A percentile compares a stretch with the other conserved stretches of the same genome.
Evolutionary conservation across 2,113 vertebrate genomes (phyloP).

Genomic region (Chaenocephalus aceratus): DNA sequence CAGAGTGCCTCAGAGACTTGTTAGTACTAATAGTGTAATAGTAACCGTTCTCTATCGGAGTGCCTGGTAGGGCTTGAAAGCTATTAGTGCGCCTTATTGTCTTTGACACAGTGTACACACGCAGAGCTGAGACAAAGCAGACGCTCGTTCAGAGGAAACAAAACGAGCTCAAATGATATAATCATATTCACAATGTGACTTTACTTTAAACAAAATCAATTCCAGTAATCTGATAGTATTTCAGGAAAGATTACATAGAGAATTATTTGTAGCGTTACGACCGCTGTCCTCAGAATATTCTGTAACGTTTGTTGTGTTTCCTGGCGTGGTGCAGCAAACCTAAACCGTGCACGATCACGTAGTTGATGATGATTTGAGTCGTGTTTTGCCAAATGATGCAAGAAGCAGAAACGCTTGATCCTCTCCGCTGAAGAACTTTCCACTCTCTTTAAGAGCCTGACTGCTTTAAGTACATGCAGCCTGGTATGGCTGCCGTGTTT

Average conservation of each 20-base stretch:
- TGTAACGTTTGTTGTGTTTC: constrained; percentile 9
- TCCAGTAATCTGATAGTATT: not conserved
- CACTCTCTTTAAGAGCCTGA: constrained; percentile 29
- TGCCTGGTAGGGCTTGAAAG: constrained; percentile 33
- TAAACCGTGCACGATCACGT: not conserved
- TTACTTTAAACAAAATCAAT: not conserved
- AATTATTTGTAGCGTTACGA: not conserved
- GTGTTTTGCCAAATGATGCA: constrained; percentile 5
- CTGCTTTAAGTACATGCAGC: constrained; percentile 43
- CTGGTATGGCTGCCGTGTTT: constrained; percentile 72
- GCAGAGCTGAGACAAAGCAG: constrained; percentile 40
- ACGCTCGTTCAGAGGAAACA: constrained; percentile 33
- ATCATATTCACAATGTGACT: constrained; percentile 7
- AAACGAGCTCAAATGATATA: constrained; percentile 35
- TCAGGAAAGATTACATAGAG: not conserved
- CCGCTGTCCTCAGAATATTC: constrained; percentile 17
- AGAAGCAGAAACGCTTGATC: constrained; percentile 9
- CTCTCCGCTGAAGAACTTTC: constrained; percentile 54
- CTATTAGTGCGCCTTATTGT: constrained; percentile 49
- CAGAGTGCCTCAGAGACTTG: constrained; percentile 26
- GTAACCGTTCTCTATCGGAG: constrained; percentile 55
- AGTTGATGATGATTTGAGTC: constrained; percentile 14
- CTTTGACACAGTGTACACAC: constrained; percentile 39
- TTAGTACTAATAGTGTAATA: constrained; percentile 59
- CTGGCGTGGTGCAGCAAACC: constrained; percentile 1